Conservation (phyloP, 2,113 vertebrate genomes). For the Gasterosteus aculeatus region DNA sequence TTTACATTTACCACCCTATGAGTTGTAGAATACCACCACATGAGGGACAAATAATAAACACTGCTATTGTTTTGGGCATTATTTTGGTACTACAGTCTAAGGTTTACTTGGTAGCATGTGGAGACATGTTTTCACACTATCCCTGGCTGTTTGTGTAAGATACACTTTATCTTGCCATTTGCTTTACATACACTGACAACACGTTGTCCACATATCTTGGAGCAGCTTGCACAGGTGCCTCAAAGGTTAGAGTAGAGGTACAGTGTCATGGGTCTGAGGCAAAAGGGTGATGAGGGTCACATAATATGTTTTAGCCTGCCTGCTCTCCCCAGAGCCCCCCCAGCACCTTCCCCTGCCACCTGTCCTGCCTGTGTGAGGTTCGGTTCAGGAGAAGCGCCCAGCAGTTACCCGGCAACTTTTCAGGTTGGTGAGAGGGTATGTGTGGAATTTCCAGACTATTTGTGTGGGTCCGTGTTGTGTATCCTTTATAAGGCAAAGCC, state of each 20-base stretch:
- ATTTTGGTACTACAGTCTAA: background rate
- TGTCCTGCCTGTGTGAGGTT: constrained; percentile 53
- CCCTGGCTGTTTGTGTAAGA: background rate
- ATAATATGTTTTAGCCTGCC: constrained; percentile 30
- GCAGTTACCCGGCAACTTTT: constrained; percentile 9
- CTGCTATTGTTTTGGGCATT: background rate
- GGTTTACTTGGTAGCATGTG: background rate
- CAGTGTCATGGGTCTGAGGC: constrained; percentile 44
- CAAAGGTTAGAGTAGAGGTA: constrained; percentile 8
- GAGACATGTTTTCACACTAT: background rate
- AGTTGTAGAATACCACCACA: background rate
- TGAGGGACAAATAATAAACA: background rate
- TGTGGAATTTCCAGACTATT: constrained; percentile 22
- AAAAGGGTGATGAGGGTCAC: constrained; percentile 31
- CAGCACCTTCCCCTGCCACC: constrained; percentile 35
- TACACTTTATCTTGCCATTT: background rate
- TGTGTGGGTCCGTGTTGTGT: constrained; percentile 9
- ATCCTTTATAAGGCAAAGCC: background rate
- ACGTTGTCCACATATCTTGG: constrained; percentile 41
- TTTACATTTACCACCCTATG: background rate
- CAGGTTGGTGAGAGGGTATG: constrained; percentile 21
- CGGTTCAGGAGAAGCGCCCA: constrained; percentile 38
- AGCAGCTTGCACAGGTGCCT: constrained; percentile 61
- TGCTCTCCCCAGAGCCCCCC: background rate
- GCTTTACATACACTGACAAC: constrained; percentile 1